phyloP scores from a whole-genome alignment of 1,140 invertebrate species.

The Elymnias hypermnestra region DNA sequence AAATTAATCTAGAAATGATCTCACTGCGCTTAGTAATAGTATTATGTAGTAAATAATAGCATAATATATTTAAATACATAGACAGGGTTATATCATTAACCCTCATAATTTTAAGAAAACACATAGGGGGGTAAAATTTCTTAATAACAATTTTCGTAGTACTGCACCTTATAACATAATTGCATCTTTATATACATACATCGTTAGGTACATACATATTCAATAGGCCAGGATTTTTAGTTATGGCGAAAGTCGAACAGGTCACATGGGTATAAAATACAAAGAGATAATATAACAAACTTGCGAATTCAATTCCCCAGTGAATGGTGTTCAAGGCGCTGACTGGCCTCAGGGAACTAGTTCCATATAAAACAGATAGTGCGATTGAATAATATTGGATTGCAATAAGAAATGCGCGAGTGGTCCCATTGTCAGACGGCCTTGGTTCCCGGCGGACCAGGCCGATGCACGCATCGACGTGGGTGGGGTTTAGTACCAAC shows the following conservation, averaged over 20 bases:
- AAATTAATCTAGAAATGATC: no score
- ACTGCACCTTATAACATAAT: no score
- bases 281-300: constrained; percentile 16
- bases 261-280: not conserved
- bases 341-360: constrained; percentile 58
- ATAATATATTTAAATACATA: no score
- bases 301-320: constrained; percentile 23
- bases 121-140: no score
- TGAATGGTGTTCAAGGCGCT: constrained; percentile 21
- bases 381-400: constrained; percentile 59
- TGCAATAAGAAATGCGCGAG: constrained; percentile 56
- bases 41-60: no score
- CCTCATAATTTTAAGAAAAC: no score
- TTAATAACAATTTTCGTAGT: no score
- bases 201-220: no score
- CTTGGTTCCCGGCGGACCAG: constrained; percentile 44
- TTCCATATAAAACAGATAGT: constrained; percentile 61
- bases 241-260: constrained; percentile 2
- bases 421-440: constrained; percentile 50
- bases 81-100: no score
- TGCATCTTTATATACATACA: no score
- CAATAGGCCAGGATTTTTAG: no score
- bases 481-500: constrained; percentile 29
- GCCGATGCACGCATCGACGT: constrained; percentile 25
- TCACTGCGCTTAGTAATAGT: no score